phyloP scores from a whole-genome alignment of 2,797 vertebrate genomes.

The Phrynocephalus guinanensis region DNA sequence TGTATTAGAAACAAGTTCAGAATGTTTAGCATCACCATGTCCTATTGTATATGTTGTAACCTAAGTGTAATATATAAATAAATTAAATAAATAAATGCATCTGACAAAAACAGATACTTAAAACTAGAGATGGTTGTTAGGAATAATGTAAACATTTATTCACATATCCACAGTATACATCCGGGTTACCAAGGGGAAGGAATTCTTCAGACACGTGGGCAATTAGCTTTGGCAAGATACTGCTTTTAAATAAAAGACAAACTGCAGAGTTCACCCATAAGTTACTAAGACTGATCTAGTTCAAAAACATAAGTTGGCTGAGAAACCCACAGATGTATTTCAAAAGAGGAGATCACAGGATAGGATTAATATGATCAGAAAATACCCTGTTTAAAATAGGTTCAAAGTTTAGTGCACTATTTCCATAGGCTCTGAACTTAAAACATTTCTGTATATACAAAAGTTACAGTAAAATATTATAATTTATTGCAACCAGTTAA shows the following conservation, averaged over 20 bases:
- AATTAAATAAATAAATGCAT: not conserved
- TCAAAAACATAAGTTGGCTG: constrained; percentile 47
- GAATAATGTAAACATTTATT: constrained; percentile 47
- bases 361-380: constrained; percentile 61
- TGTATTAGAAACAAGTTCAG: not conserved
- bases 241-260: constrained; percentile 54
- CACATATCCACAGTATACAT: constrained; percentile 55
- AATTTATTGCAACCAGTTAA: constrained; percentile 71
- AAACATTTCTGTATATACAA: constrained; percentile 69
- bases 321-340: constrained; percentile 45
- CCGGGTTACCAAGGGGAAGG: constrained; percentile 55
- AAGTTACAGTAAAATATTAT: constrained; percentile 68
- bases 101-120: not conserved
- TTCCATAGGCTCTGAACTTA: constrained; percentile 48
- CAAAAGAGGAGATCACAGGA: constrained; percentile 53
- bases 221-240: constrained; percentile 66
- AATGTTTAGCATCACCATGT: not conserved
- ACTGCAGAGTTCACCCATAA: constrained; percentile 52
- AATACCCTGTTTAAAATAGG: constrained; percentile 59
- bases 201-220: constrained; percentile 36
- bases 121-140: not conserved
- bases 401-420: constrained; percentile 56
- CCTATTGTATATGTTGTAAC: too few relatives aligned
- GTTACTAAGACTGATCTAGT: constrained; percentile 32
- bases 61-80: not conserved